phyloP scores from a whole-genome alignment of 1,140 invertebrate genomes.

The Drosophila bocqueti region DNA sequence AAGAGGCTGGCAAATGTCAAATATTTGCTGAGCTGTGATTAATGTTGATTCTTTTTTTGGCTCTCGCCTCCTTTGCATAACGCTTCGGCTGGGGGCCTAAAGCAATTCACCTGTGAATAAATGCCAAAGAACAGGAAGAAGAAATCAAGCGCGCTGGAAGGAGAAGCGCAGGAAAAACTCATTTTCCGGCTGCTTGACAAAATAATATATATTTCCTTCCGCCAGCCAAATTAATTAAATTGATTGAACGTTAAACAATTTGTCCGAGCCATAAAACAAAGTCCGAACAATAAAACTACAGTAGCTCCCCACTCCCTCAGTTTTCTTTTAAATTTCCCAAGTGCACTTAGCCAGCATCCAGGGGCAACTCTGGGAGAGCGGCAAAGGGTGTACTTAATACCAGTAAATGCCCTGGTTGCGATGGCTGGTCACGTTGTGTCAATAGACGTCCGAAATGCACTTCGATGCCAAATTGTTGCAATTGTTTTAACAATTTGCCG shows the following conservation, averaged over 20 bases:
- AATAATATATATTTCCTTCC: conserved; percentile 37
- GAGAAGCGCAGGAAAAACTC: conserved; percentile 43
- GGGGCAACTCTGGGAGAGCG: background rate
- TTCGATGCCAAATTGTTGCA: conserved; percentile 63
- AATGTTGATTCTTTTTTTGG: conserved; percentile 75
- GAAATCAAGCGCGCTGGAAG: conserved; percentile 24
- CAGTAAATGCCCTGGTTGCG: conserved; percentile 50
- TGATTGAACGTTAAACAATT: conserved; percentile 75
- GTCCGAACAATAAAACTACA: conserved; percentile 35
- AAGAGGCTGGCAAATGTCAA: conserved; percentile 73
- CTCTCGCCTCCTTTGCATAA: conserved; percentile 52
- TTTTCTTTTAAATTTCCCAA: conserved; percentile 20
- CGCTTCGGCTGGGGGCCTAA: conserved; percentile 46
- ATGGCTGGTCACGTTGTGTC: conserved; percentile 77
- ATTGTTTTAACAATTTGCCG: conserved; percentile 52
- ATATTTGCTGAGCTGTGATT: conserved; percentile 83
- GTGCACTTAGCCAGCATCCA: conserved; percentile 31
- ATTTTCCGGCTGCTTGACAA: conserved; percentile 59
- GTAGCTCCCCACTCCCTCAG: conserved; percentile 5
- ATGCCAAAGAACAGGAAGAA: conserved; percentile 20
- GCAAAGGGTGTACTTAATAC: conserved; percentile 5
- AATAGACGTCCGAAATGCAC: conserved; percentile 72
- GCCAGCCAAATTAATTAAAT: conserved; percentile 71
- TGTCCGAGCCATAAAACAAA: conserved; percentile 57
- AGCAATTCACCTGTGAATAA: conserved; percentile 65